These are phyloP conservation scores for Dromius quadrimaculatus DNA, from an alignment of 2,888 invertebrate genomes.

Conservation along the genomic window DNA sequence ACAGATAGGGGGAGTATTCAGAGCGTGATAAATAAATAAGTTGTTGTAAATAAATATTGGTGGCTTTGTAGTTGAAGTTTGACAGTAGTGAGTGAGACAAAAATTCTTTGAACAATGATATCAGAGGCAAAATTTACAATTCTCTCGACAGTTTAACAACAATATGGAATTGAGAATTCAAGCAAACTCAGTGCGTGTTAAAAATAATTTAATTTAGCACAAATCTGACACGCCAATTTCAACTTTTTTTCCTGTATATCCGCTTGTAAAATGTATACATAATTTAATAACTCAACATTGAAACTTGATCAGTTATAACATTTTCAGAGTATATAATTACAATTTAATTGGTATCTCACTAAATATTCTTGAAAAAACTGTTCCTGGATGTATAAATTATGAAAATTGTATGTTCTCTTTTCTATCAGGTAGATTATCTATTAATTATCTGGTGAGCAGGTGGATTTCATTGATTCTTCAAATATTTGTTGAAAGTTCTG, in stretches of 20 bases:
- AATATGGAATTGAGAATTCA: too few relatives aligned
- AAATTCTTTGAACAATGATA: too few relatives aligned
- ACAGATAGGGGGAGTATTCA: too few relatives aligned
- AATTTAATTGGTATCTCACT: background rate
- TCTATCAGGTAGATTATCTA: slow-evolving; percentile 2
- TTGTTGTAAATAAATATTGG: too few relatives aligned
- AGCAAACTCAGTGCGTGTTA: slow-evolving; percentile 11
- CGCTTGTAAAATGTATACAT: background rate
- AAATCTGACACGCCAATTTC: slow-evolving; percentile 18
- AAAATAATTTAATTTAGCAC: slow-evolving; percentile 19
- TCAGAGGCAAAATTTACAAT: too few relatives aligned
- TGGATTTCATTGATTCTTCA: slow-evolving; percentile 15
- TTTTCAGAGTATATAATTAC: slow-evolving; percentile 36
- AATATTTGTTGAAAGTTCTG: slow-evolving; percentile 30
- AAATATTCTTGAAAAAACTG: background rate
- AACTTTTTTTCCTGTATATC: background rate
- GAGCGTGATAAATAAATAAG: too few relatives aligned
- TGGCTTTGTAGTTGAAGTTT: too few relatives aligned
- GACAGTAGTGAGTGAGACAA: too few relatives aligned
- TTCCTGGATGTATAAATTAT: background rate
- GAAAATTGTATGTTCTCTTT: background rate
- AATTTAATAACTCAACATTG: slow-evolving; percentile 14
- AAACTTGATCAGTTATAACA: background rate
- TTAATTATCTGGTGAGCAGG: background rate
- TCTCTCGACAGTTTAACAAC: too few relatives aligned